These are phyloP conservation scores for Dasyprocta punctata DNA, from an alignment of 2,113 vertebrate genomes.

Conservation along the genomic window DNA sequence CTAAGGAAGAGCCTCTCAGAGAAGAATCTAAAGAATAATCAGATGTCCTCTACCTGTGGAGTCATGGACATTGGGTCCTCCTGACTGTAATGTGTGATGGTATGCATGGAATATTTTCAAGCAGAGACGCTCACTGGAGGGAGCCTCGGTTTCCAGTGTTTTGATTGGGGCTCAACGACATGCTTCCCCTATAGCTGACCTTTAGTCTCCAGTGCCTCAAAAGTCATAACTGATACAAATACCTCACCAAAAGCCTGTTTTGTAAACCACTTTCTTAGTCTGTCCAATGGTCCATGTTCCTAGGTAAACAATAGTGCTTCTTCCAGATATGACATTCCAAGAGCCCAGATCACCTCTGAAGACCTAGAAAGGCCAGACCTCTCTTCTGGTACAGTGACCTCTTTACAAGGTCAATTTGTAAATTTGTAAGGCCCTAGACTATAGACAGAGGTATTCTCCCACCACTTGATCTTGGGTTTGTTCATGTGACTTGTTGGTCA, in stretches of 20 bases:
- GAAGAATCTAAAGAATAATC: background rate
- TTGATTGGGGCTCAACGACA: background rate
- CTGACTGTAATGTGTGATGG: background rate
- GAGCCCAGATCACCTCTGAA: background rate
- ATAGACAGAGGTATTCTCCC: background rate
- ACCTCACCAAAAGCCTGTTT: background rate
- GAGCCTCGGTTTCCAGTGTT: background rate
- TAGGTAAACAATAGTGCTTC: background rate
- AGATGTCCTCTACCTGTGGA: background rate
- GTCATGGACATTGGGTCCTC: fast-evolving
- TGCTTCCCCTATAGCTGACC: background rate
- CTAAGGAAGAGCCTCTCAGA: background rate
- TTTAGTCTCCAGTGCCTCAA: background rate
- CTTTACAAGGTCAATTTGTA: background rate
- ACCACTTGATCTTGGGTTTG: background rate
- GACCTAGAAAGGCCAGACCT: background rate
- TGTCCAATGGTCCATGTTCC: background rate
- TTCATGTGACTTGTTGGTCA: background rate
- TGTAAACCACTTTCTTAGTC: background rate
- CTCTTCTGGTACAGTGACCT: background rate
- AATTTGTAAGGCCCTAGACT: background rate
- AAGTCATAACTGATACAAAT: background rate
- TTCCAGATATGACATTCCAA: background rate
- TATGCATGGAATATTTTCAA: background rate
- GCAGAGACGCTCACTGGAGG: background rate